Evolutionary conservation across 1,140 invertebrate genomes (phyloP).

Genomic region (Calephelis nemesis): DNA sequence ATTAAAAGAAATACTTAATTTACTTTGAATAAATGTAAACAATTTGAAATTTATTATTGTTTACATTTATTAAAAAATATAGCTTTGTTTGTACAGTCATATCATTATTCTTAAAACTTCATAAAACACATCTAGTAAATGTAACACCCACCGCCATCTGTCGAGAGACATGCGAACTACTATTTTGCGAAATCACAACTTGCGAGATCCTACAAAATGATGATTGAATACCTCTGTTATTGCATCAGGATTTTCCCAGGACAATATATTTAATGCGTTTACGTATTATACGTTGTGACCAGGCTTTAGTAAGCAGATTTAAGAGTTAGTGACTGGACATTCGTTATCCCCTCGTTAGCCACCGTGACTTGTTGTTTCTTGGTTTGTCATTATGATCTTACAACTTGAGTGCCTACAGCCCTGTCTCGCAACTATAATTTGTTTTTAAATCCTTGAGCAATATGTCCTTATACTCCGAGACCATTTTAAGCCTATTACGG

Average conservation of each 20-base stretch:
- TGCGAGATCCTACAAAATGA: background rate
- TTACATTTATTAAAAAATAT: too few relatives aligned
- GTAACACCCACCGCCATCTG: too few relatives aligned
- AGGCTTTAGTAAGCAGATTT: conserved; percentile 39
- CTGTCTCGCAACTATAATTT: conserved; percentile 47
- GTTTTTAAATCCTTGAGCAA: conserved; percentile 45
- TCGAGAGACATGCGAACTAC: too few relatives aligned
- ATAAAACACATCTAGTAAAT: too few relatives aligned
- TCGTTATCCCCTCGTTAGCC: conserved; percentile 49
- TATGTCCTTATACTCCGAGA: conserved; percentile 5
- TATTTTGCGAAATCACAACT: too few relatives aligned
- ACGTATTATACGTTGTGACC: conserved; percentile 34
- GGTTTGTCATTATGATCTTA: conserved; percentile 47
- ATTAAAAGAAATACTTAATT: too few relatives aligned
- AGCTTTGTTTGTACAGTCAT: too few relatives aligned
- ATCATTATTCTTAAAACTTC: too few relatives aligned
- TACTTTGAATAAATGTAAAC: too few relatives aligned
- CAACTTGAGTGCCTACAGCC: conserved; percentile 37
- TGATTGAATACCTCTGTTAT: conserved; percentile 13
- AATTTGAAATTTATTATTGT: too few relatives aligned
- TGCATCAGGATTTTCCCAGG: conserved; percentile 37
- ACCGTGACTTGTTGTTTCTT: conserved; percentile 46
- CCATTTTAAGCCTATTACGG: background rate
- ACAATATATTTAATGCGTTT: conserved; percentile 40
- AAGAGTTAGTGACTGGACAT: conserved; percentile 42